phyloP scores from a whole-genome alignment of 1,140 invertebrate species.

The Bombus impatiens region DNA sequence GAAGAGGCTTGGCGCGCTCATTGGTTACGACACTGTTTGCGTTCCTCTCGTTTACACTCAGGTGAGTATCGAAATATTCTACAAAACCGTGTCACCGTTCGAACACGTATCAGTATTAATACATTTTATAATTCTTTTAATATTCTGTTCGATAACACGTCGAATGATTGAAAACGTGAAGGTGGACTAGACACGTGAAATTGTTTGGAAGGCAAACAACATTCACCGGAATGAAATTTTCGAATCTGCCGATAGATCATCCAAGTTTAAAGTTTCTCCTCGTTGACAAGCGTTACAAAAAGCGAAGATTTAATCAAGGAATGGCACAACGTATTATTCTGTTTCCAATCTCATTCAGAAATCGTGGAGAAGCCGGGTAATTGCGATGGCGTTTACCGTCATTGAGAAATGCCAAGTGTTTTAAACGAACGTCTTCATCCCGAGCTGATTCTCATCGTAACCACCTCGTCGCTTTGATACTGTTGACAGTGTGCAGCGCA shows the following conservation, averaged over 20 bases:
- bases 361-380: constrained; percentile 31
- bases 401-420: constrained; percentile 47
- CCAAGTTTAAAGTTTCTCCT: neutral
- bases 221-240: too few relatives aligned
- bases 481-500: constrained; percentile 4
- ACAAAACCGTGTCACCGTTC: neutral
- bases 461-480: constrained; percentile 13
- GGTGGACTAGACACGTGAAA: too few relatives aligned
- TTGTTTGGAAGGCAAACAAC: neutral
- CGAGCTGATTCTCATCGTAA: constrained; percentile 25
- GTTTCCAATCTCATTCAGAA: constrained; percentile 20
- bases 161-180: too few relatives aligned
- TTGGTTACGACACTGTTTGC: constrained; percentile 97
- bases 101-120: neutral
- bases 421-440: constrained; percentile 60
- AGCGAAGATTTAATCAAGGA: constrained; percentile 1
- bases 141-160: neutral
- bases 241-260: too few relatives aligned
- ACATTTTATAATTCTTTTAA: too few relatives aligned
- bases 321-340: neutral
- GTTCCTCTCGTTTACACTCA: constrained; percentile 99
- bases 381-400: constrained; percentile 25
- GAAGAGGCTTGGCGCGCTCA: constrained; percentile 89
- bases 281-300: neutral
- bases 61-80: constrained; percentile 83